Evolutionary conservation across 2,797 vertebrate genomes (phyloP), one percentile per base, ranked within the genome.

Genomic region (Anas flavirostris): DNA sequence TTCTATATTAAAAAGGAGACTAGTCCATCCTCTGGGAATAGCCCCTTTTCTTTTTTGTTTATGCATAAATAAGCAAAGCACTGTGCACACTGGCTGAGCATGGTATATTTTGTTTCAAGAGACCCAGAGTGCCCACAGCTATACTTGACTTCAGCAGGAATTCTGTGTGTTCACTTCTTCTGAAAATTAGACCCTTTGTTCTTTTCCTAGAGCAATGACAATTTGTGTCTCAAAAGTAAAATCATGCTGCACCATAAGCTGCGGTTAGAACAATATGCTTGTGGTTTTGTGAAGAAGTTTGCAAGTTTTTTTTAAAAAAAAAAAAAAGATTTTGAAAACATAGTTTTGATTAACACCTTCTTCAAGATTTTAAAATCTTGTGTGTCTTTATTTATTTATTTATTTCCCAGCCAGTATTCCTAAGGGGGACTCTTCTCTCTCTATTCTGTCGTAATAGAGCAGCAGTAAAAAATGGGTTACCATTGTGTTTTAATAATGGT

Each of bases 91-190:
- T 55, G 83, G 46, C 72, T 88, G 68, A 86, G 58, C 31, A 3
- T 19, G 68, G 72, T 48, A 11, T 5, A 29, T 76, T 90, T 79
- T 84, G 33, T 93, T 95, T 86, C 75, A 76, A 76, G 80, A 86
- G 67, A 62, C 58, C 69, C 56, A 8, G 7, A 86, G 74, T 86
- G 86, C 93, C 81, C 77, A 63, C 39, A 90, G 93, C 92, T 91
- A 74, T 68, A 64, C 86, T 94, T 96, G 84, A 91, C 88, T 92
- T 70, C 83, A 89, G 88, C 72, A 93, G 64, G 93, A 95, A 89
- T 86, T 86, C 70, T 46, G 31, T 90, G 58, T 74, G 64, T 91
- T 95, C 80, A 5, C 28, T 63, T n/a, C 77, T 86, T 90, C 74
- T 93, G 68, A 84, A 87, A 94, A 80, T 80, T 60, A 80, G 60